Percentiles rank a stretch among this genome's conserved stretches.
These are phyloP conservation scores for Oncopodura yosiiana DNA, from an alignment of 1,140 invertebrate genomes.

Conservation along the genomic window DNA sequence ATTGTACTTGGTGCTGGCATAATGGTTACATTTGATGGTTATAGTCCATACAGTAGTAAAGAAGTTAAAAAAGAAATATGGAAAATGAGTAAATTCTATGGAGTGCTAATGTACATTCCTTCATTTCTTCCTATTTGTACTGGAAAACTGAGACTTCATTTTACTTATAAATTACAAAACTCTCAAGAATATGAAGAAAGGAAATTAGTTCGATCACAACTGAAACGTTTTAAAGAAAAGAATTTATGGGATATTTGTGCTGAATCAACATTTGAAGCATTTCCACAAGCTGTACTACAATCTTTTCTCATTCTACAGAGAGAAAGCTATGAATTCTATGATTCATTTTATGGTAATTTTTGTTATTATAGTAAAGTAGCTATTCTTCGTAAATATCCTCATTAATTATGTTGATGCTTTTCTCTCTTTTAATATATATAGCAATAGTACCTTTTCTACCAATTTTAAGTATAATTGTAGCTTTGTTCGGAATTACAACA, in stretches of 20 bases:
- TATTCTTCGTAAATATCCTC: no score
- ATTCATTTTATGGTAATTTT: background rate
- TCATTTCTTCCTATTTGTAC: conserved; percentile 11
- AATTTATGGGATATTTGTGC: conserved; percentile 3
- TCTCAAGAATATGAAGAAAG: background rate
- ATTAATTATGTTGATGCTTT: no score
- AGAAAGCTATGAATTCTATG: background rate
- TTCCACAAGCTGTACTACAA: conserved; percentile 10
- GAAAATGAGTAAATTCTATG: conserved; percentile 13
- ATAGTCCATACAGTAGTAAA: background rate
- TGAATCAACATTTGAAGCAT: conserved; percentile 8
- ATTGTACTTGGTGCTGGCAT: background rate
- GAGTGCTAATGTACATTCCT: conserved; percentile 9
- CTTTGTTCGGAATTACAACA: background rate
- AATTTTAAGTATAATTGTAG: background rate
- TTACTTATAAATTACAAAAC: background rate
- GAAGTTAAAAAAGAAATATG: background rate
- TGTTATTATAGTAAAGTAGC: no score
- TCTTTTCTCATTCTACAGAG: background rate
- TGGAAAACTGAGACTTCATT: background rate
- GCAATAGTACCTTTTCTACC: background rate
- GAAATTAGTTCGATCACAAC: background rate
- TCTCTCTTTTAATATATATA: no score
- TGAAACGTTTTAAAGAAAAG: background rate
- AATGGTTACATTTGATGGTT: conserved; percentile 7